Conservation (phyloP, 2,113 vertebrate genomes). For the Marmota flaviventris region DNA sequence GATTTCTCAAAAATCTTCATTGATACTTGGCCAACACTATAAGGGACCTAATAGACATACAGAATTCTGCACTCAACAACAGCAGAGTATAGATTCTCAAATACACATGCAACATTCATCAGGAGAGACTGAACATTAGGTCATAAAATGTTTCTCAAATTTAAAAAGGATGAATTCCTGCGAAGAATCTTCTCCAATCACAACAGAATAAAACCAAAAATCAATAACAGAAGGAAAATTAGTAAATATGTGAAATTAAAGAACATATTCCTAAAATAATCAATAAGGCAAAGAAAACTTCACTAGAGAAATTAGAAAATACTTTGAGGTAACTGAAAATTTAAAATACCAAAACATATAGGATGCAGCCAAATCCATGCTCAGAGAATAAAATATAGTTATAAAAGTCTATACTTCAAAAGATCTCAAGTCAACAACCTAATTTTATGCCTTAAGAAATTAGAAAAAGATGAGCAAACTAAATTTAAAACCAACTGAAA, state of each 20-base stretch:
- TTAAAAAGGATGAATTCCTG: background rate
- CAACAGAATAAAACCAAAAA: background rate
- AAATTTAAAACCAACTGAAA: background rate
- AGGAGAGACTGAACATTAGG: background rate
- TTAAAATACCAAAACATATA: background rate
- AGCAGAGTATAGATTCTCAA: background rate
- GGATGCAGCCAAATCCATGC: background rate
- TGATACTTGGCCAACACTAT: background rate
- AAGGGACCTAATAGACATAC: background rate
- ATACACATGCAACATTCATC: background rate
- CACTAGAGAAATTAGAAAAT: background rate
- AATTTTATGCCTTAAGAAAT: background rate
- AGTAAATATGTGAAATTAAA: background rate
- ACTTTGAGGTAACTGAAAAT: background rate
- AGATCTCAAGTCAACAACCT: background rate
- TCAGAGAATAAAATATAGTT: background rate
- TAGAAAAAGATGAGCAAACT: background rate
- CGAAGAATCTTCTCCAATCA: background rate
- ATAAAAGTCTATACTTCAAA: background rate
- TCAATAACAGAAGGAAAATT: constrained; percentile 32
- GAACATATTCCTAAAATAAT: background rate
- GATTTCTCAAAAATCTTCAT: background rate
- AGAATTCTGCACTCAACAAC: background rate
- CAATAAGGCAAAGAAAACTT: background rate
- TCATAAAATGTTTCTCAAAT: background rate